Base-by-base conservation (phyloP, 2,888 invertebrate genomes). In the Trichopria drosophilae region DNA sequence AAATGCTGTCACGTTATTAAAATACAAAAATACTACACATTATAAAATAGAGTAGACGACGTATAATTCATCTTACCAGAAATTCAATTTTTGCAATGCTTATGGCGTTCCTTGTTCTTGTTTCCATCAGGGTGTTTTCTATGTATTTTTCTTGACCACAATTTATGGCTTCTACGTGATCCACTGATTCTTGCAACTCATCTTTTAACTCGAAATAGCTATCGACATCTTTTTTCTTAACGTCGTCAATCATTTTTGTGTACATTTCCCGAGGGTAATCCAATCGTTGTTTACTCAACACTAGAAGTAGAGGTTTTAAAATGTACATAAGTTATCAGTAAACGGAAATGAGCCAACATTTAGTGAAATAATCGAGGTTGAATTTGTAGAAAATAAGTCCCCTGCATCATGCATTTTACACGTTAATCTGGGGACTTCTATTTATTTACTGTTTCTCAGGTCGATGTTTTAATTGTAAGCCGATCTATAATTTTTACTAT, bases 161-260 rank as follows among this genome's bases (percentile, higher is more conserved):
- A n/a, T 79, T 80, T 24, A 84, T 79, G 19, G 81, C 77, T 53
- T 81, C 81, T 47, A 86, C 65, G 43, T 84, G 78, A 43, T 81
- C 78, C 59, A 84, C 84, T 0, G 79, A 79, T 31, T 76, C 74
- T 2, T 81, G 78, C 46, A 83, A 81, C 35, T 76, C 70, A 7
- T 80, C 73, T 13, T 80, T 75, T 15, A 82, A 76, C 1, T 78
- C 75, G 6, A 77, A 67, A 35, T 85, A 82, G 53, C 83, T 78
- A 77, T 81, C 45, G 69, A 80, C 51, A 79, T 79, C 26, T 81
- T 70, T 56, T 63, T 61, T 32, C 71, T 68, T 24, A 82, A 79
- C 35, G 73, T 76, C 44, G 78, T 77, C 62, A 80, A 84, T 63
- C 83, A 84, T 28, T 69, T 70, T 35, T 12, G 80, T 80, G 63